Conservation (phyloP, 2,888 invertebrate species). For the Rutpela maculata region DNA sequence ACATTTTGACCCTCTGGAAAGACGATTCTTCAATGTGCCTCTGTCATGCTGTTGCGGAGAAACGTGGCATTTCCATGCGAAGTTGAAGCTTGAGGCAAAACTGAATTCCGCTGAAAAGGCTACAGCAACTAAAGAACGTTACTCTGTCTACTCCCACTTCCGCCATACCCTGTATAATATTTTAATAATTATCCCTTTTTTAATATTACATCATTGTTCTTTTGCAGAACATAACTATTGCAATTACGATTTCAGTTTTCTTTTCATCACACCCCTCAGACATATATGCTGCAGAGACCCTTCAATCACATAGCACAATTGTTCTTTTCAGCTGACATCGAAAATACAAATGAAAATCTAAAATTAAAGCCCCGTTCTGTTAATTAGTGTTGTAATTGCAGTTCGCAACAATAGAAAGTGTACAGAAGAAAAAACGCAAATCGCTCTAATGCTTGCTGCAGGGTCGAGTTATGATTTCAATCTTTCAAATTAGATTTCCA, state of each 20-base stretch:
- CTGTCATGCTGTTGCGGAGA: too few species aligned
- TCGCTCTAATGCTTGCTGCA: slow-evolving; percentile 14
- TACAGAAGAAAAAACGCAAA: slow-evolving; percentile 12
- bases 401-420: slow-evolving; percentile 17
- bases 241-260: not conserved
- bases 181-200: too few species aligned
- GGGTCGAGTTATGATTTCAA: slow-evolving; percentile 22
- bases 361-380: slow-evolving; percentile 4
- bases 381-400: slow-evolving; percentile 31
- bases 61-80: too few species aligned
- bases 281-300: not conserved
- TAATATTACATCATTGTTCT: not conserved
- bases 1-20: too few species aligned
- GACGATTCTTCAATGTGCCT: too few species aligned
- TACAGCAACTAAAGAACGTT: too few species aligned
- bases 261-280: not conserved
- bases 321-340: slow-evolving; percentile 21
- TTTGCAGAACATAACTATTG: not conserved
- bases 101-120: too few species aligned
- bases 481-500: slow-evolving; percentile 27
- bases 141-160: too few species aligned
- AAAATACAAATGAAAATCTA: slow-evolving; percentile 28
- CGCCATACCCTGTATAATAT: too few species aligned
- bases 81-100: too few species aligned
- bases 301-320: slow-evolving; percentile 5